Evolutionary conservation across 2,113 vertebrate species (phyloP).

Genomic region (Pedetes capensis): DNA sequence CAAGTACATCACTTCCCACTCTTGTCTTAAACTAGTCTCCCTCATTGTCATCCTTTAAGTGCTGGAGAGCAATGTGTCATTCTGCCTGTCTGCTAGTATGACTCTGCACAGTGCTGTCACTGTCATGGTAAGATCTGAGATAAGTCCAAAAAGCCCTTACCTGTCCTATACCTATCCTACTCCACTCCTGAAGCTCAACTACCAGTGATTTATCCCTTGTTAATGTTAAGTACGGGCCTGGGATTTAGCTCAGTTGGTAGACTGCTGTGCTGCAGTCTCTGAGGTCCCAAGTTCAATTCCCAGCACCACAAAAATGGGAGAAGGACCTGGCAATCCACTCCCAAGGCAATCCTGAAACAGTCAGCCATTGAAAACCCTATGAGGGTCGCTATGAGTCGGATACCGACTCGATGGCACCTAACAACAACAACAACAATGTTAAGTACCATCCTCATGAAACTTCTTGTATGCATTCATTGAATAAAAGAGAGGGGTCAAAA

Average conservation of each 20-base stretch:
- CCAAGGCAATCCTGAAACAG: too few species aligned
- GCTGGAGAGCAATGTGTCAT: background rate
- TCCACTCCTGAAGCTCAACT: background rate
- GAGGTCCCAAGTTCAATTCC: too few species aligned
- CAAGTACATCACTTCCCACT: background rate
- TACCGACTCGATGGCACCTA: too few species aligned
- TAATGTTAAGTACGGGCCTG: background rate
- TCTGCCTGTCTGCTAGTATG: background rate
- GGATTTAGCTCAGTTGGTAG: too few species aligned
- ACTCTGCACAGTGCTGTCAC: background rate
- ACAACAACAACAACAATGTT: too few species aligned
- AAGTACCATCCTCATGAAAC: background rate
- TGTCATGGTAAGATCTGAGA: background rate
- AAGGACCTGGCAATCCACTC: too few species aligned
- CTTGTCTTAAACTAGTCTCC: background rate
- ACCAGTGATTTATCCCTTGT: background rate
- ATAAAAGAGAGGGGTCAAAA: background rate
- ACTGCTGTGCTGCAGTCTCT: too few species aligned
- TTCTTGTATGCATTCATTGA: background rate
- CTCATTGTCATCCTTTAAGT: background rate
- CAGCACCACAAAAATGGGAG: too few species aligned
- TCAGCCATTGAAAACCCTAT: too few species aligned
- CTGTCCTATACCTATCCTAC: background rate
- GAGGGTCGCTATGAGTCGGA: too few species aligned
- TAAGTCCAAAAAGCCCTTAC: background rate